These are phyloP conservation scores for Epistrophe eligans DNA, from an alignment of 2,888 invertebrate species.

Conservation along the genomic window DNA sequence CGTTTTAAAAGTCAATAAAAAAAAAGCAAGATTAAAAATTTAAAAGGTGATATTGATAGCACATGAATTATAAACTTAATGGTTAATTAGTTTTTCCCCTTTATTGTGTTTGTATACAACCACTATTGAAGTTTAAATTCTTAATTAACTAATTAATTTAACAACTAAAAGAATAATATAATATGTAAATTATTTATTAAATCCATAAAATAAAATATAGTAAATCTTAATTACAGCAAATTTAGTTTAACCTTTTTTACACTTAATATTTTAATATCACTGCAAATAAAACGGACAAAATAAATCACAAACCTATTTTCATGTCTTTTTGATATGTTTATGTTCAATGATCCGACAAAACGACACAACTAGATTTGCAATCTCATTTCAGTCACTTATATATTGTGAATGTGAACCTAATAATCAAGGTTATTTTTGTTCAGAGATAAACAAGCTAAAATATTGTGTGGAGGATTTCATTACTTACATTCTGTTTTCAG, in stretches of 20 bases:
- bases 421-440: conserved; percentile 25
- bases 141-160: neutral
- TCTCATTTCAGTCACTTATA: conserved; percentile 3
- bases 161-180: neutral
- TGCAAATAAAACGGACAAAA: neutral
- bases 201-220: neutral
- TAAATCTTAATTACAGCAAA: neutral
- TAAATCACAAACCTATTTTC: too few species aligned
- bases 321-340: neutral
- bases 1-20: too few species aligned
- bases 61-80: too few species aligned
- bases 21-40: too few species aligned
- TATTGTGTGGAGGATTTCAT: neutral
- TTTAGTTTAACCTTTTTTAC: neutral
- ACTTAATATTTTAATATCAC: neutral
- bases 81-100: too few species aligned
- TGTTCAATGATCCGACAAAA: conserved; percentile 16
- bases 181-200: neutral
- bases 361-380: conserved; percentile 4
- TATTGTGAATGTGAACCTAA: conserved; percentile 15
- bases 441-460: neutral
- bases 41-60: too few species aligned
- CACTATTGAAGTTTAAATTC: neutral
- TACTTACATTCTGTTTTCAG: neutral
- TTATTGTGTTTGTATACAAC: too few species aligned